These are phyloP conservation scores for Colossoma macropomum DNA, from an alignment of 2,113 vertebrate genomes.

Conservation along the genomic window DNA sequence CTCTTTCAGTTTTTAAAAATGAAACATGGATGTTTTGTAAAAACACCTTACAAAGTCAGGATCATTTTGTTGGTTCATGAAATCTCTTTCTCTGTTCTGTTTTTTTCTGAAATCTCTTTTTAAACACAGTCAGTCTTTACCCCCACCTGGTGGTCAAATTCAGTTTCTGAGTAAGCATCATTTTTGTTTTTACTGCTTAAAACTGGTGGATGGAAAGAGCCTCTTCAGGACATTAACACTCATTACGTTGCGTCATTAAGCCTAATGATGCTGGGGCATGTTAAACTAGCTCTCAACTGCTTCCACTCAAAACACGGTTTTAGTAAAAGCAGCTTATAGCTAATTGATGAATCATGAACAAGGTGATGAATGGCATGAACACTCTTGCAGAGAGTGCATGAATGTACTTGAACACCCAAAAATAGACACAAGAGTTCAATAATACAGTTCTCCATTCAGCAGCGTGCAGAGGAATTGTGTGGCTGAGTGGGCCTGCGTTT, in stretches of 20 bases:
- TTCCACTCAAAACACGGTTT: neutral
- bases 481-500: neutral
- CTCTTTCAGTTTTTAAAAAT: no score
- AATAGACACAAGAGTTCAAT: neutral
- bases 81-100: no score
- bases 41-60: no score
- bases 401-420: neutral
- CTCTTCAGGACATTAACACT: neutral
- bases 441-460: neutral
- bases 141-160: slow-evolving; percentile 24
- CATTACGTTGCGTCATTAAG: neutral
- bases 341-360: slow-evolving; percentile 1
- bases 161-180: neutral
- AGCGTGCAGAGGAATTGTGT: neutral
- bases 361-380: neutral
- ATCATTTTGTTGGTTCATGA: no score
- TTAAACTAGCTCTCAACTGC: neutral
- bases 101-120: neutral
- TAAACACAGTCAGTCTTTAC: neutral
- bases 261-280: slow-evolving; percentile 4
- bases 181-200: neutral
- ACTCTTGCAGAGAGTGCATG: neutral
- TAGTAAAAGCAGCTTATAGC: neutral
- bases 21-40: no score
- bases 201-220: neutral